Base-by-base conservation (phyloP, 2,113 vertebrate genomes). In the Heterotis niloticus region DNA sequence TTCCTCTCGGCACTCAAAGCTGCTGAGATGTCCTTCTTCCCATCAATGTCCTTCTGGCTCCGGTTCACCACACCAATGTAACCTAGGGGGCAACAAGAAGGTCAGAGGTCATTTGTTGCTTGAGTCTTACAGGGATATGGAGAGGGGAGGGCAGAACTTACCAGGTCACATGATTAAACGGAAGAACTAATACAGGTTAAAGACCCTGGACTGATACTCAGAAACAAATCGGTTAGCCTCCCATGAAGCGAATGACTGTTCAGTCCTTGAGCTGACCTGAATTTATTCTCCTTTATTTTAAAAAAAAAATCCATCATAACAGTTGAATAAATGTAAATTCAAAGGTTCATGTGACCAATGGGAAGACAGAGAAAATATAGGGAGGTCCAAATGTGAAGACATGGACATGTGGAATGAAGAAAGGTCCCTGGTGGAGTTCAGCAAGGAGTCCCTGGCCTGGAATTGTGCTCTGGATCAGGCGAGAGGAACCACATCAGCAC, bases 31-130 rank as follows among this genome's bases (percentile, higher is more conserved):
- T 99, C 97, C 86, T 99, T 99, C 88, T 88, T 98, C 54, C 98
- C 98, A 78, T 99, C 98, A 0, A 99, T 99, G 90, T 99, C 98
- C 83, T 99, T 99, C 90, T 99, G 98, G 89, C 97, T 99, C 83
- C 98, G 91, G 90, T 99, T 99, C 81, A 99, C 98, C 81, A 99
- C 98, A 0, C 98, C 98, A 0, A 99, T 93, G 88, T 99, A 99
- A 81, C 98, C 98, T 99, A 86, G 16, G 3, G 24, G 23, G n/a
- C 9, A 10, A 10, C 26, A 4, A 56, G n/a, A 18, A 17, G 66
- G 34, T 24, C 16, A 29, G 44, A 64, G 74, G 18, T 56, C 71
- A 57, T 14, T n/a, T n/a, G n/a, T n/a, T 44, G 7, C 34, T 44
- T 2, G 34, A 44, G 7, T 44, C 3, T n/a, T 67, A 26, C 24